Evolutionary conservation across 2,113 vertebrate genomes (phyloP), one percentile per base, ranked within the genome.

Genomic region (Oncorhynchus nerka): DNA sequence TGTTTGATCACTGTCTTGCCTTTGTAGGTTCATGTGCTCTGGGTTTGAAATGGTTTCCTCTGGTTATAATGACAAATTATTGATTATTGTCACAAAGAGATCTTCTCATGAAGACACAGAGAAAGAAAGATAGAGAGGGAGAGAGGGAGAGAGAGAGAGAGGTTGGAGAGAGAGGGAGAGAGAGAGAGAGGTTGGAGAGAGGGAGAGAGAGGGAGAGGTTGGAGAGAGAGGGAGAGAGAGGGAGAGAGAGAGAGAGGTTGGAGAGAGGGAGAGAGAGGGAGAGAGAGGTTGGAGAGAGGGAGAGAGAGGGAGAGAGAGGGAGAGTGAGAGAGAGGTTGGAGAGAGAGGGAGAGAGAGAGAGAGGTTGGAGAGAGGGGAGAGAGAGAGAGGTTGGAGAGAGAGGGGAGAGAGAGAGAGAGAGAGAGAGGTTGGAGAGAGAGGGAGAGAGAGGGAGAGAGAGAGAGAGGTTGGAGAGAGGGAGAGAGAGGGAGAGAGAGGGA

Each of bases 41-140:
- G 77, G 82, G 70, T 83, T 75, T 82, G 71, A 51, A 77, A 78
- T 57, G 74, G 73, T 19, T 19, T 55, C 51, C 51, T 79, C 77
- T 68, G 68, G 79, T 83, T 83, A 69, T 81, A 79, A 57, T 70
- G 11, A 84, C 79, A 77, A 68, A 71, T 78, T 83, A 87, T 86
- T 81, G 87, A 89, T 87, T 70, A 6, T 24, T 84, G 85, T 85
- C 68, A 81, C 78, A 79, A 84, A 76, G 75, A 71, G 11, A 8
- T 66, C 9, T 66, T 78, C 73, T 73, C 75, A 76, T 76, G 55
- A 65, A 24, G 55, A 49, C 22, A 15, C 5, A 8, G 39, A 11
- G 65, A 30, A 22, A 26, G 45, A 39, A 22, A 69, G 16, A 73
- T 64, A 45, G 39, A 45, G 39, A 45, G 39, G 0, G 8, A 3